These are phyloP conservation scores for Diarsia rubi DNA, from an alignment of 2,888 invertebrate genomes.

Conservation along the genomic window DNA sequence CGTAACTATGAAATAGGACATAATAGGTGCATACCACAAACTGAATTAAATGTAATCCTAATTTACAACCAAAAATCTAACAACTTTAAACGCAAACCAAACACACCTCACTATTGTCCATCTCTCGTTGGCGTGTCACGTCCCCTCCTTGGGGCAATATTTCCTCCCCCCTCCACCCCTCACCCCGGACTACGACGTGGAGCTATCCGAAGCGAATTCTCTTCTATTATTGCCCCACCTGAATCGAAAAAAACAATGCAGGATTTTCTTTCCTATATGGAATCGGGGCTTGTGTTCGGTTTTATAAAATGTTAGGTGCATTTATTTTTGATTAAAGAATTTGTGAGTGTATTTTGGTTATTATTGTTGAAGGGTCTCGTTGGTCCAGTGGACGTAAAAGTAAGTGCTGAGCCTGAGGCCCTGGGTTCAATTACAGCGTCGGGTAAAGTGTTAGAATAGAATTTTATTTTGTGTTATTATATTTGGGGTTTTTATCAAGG, in stretches of 20 bases:
- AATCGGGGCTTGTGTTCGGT: not conserved
- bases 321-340: not conserved
- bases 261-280: slow-evolving; percentile 37
- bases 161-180: slow-evolving; percentile 13
- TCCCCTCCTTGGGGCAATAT: slow-evolving; percentile 63
- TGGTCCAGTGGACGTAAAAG: no score
- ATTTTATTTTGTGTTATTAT: no score
- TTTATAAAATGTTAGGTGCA: not conserved
- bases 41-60: not conserved
- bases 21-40: not conserved
- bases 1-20: not conserved
- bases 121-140: slow-evolving; percentile 72
- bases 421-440: no score
- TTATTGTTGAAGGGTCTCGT: no score
- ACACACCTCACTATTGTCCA: slow-evolving; percentile 68
- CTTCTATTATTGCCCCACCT: slow-evolving; percentile 75
- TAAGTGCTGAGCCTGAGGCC: no score
- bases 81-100: not conserved
- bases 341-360: not conserved
- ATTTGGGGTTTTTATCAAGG: no score
- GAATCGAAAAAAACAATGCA: slow-evolving; percentile 73
- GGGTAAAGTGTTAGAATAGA: no score
- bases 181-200: slow-evolving; percentile 53
- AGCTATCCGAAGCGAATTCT: slow-evolving; percentile 68
- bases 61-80: not conserved